Evolutionary conservation across 2,797 vertebrate genomes (phyloP), one percentile per base, ranked within the genome.

Genomic region (Thaleichthys pacificus): DNA sequence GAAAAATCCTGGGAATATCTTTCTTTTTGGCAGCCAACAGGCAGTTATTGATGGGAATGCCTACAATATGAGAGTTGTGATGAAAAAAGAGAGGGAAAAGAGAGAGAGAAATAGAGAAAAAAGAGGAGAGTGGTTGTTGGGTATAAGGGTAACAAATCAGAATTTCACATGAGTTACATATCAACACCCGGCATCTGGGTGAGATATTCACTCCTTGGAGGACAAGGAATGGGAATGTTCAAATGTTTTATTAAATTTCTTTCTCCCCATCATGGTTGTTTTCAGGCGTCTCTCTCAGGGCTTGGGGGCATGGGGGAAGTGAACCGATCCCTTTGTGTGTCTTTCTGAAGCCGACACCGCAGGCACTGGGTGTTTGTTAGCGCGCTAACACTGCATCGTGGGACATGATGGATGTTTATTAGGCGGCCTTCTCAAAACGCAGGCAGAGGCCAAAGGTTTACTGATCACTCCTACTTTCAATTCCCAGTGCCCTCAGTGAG

Each of bases 1-100:
- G 64, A 72, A 64, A 69, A 72, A 76, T 84, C 76, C 76, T 76
- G 73, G 73, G 83, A 82, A 83, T 82, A 86, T 85, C 79, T 72
- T 77, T 80, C 73, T 82, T 84, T 70, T 69, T 84, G 86, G 80
- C 82, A 84, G 82, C 74, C 69, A 60, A 67, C 64, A 21, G 82
- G 80, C 71, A 73, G 70, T 78, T 84, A 84, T 81, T 82, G 82
- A 86, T 80, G 79, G 77, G 76, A 68, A 75, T 24, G 42, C 28
- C 63, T 61, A 57, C 67, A 66, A 61, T 63, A 21, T 38, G 12
- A 73, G 58, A 71, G 19, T 47, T 56, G 26, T 26, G 63, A 71
- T 58, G 57, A 77, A 72, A 80, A 80, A 77, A 63, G n/a, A 56
- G 74, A 69, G 67, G 61, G 70, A 71, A 62, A 42, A 56, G 56